These are phyloP conservation scores for Lasioglossum morio DNA, from an alignment of 2,888 invertebrate genomes.

Conservation along the genomic window DNA sequence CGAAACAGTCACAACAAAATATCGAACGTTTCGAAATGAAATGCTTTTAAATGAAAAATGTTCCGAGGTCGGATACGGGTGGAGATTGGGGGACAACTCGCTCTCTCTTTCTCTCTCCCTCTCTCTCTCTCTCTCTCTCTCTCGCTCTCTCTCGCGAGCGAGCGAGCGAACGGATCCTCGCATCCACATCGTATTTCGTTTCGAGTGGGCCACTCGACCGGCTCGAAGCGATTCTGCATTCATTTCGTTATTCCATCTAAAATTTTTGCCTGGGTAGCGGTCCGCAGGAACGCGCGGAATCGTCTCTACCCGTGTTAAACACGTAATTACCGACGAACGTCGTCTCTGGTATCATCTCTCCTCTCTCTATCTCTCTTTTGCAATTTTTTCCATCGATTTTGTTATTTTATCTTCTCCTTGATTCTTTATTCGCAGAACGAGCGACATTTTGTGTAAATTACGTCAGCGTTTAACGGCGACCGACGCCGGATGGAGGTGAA, in stretches of 20 bases:
- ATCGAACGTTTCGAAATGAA: constrained; percentile 67
- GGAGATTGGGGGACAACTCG: neutral
- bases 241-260: constrained; percentile 71
- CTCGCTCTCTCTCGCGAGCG: too few species aligned
- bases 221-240: constrained; percentile 71
- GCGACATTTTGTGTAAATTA: constrained; percentile 18
- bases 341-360: neutral
- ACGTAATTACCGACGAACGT: constrained; percentile 55
- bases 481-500: neutral
- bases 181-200: constrained; percentile 72
- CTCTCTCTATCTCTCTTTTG: neutral
- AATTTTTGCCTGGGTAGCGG: constrained; percentile 58
- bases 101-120: neutral
- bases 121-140: neutral
- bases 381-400: neutral
- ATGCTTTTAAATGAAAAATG: constrained; percentile 74
- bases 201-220: constrained; percentile 69
- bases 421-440: neutral
- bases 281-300: constrained; percentile 47
- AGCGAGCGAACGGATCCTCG: constrained; percentile 62
- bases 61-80: constrained; percentile 18
- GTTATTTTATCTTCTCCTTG: neutral
- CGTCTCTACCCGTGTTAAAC: constrained; percentile 55
- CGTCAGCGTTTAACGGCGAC: neutral
- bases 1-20: constrained; percentile 61